These are phyloP conservation scores for Thecocarcelia acutangulata DNA, from an alignment of 2,888 invertebrate species.

Conservation along the genomic window DNA sequence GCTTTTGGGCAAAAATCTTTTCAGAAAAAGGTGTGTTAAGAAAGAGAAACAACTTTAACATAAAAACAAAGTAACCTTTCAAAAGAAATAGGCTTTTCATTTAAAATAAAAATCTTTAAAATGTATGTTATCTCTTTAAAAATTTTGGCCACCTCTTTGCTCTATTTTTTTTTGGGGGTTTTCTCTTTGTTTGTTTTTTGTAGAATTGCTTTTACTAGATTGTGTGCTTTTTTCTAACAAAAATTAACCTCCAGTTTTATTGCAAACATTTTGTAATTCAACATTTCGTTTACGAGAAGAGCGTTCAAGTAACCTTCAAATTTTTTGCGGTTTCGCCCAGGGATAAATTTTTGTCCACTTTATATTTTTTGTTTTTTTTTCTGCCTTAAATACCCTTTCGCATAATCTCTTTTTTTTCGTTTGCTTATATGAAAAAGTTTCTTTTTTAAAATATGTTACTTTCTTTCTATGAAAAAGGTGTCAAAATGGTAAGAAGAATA, in stretches of 20 bases:
- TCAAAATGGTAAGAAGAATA: no score
- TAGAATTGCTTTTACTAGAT: not conserved
- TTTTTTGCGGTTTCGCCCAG: constrained; percentile 19
- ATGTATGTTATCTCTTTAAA: no score
- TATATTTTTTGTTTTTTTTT: constrained; percentile 29
- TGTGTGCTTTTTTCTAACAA: not conserved
- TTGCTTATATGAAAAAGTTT: not conserved
- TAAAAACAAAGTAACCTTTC: no score
- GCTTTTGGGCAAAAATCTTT: no score
- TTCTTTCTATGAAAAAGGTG: not conserved
- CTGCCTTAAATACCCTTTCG: not conserved
- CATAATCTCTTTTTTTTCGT: not conserved
- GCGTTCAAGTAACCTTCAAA: constrained; percentile 17
- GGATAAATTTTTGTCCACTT: constrained; percentile 35
- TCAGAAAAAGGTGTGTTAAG: no score
- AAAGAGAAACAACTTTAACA: no score
- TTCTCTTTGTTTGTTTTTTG: no score
- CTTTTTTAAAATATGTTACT: not conserved
- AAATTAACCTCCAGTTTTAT: constrained; percentile 28
- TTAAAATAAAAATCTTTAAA: no score
- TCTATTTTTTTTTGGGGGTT: no score
- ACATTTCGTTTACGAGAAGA: not conserved
- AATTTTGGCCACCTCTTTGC: no score
- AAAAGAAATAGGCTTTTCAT: no score
- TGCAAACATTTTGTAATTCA: not conserved